Conservation (phyloP, 2,113 vertebrate genomes). For the Ariopsis seemanni region DNA sequence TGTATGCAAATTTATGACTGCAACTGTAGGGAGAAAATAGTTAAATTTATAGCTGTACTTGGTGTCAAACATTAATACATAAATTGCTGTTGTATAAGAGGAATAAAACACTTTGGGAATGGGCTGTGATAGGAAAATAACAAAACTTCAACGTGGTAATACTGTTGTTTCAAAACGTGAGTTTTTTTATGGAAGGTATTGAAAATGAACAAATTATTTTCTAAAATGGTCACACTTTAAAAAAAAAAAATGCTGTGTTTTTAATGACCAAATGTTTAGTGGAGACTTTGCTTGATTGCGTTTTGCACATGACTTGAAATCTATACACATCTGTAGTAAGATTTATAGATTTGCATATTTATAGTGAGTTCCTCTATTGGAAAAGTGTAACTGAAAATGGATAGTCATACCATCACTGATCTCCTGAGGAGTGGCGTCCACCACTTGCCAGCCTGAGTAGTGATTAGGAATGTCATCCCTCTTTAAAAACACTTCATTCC, state of each 20-base stretch:
- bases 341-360: not conserved
- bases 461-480: slow-evolving; percentile 79
- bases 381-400: not conserved
- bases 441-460: slow-evolving; percentile 87
- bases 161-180: no score
- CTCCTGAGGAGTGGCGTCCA: slow-evolving; percentile 93
- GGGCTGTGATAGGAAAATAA: no score
- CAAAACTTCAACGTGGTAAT: no score
- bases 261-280: not conserved
- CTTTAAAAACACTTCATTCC: slow-evolving; percentile 86
- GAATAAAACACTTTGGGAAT: no score
- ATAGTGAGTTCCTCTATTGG: not conserved
- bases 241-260: not conserved
- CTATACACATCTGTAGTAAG: not conserved
- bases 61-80: no score
- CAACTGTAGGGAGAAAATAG: no score
- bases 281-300: not conserved
- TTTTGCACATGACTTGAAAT: not conserved
- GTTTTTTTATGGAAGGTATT: no score
- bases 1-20: no score
- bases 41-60: no score
- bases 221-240: not conserved
- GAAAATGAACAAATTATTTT: no score
- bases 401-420: slow-evolving; percentile 84
- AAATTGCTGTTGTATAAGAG: no score